Evolutionary conservation across 2,888 invertebrate species (phyloP), one percentile per base, ranked within the genome.

Genomic region (Drosophila nr. fundita): DNA sequence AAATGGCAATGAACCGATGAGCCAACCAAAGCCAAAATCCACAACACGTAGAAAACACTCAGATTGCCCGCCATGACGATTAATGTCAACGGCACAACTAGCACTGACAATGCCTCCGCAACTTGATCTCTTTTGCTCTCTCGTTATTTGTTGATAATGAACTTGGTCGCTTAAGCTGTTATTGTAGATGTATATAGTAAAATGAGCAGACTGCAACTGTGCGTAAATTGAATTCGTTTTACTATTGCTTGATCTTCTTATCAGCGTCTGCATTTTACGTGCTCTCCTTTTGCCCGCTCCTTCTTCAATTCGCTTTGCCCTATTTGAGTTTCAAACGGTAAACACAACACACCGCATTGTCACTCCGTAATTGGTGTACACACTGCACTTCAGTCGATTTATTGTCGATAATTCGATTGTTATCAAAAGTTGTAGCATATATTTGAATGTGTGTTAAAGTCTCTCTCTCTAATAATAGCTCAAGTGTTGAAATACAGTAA

Each of bases 261-360:
- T 58, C 30, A 64, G 30, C 38, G 13, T 38, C 24, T 11, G 8
- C 3, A 18, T 7, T 29, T 34, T 40, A 29, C 15, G 4, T 4
- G 21, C 18, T 34, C 15, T 15, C 4, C 15, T 24, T 50, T 59
- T 18, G 13, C 21, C 36, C 21, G 24, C 10, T 57, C 10, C n/a
- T 49, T 36, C 3, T 2, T 7, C 13, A 32, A 30, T 3, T 45
- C 10, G 8, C 32, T 34, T 34, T 34, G 18, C n/a, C 30, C 34
- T 29, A 21, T 68, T 78, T 63, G 49, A 66, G 62, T 79, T 77
- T 66, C 3, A 79, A 77, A 69, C 75, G 69, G 77, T 77, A 74
- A 74, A 74, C 45, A 52, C 55, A 49, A 29, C 58, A 38, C 54
- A 58, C 21, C 27, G 21, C 4, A 38, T 13, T 10, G 24, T 29